Evolutionary conservation across 1,140 invertebrate species (phyloP).

Genomic region (Bombus confusus): DNA sequence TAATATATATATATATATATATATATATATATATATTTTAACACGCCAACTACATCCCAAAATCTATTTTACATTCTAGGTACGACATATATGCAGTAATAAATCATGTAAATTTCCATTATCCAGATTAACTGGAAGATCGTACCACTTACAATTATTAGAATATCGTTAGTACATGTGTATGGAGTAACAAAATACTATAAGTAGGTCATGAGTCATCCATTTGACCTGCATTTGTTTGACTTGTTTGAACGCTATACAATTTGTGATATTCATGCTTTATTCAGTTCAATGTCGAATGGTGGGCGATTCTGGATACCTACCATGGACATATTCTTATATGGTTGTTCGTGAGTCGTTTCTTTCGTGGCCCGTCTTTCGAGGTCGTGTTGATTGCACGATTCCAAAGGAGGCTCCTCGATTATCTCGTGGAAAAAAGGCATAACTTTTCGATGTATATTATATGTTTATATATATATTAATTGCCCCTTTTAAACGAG

Average conservation of each 20-base stretch:
- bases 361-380: conserved; percentile 58
- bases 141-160: conserved; percentile 20
- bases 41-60: not conserved
- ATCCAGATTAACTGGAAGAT: not conserved
- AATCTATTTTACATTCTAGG: not conserved
- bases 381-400: conserved; percentile 64
- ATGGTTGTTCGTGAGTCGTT: conserved; percentile 67
- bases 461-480: not conserved
- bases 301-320: conserved; percentile 61
- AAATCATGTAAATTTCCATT: not conserved
- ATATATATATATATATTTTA: too few relatives aligned
- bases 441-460: not conserved
- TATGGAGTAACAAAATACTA: not conserved
- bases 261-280: conserved; percentile 55
- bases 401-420: conserved; percentile 33
- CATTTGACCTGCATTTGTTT: conserved; percentile 44
- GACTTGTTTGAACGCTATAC: conserved; percentile 37
- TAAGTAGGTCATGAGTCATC: conserved; percentile 56
- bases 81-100: too few relatives aligned
- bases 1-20: too few relatives aligned
- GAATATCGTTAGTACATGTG: not conserved
- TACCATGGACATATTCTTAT: conserved; percentile 72
- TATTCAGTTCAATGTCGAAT: conserved; percentile 44
- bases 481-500: not conserved
- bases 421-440: not conserved